A percentile compares a stretch with the other conserved stretches of the same genome.
These are phyloP conservation scores for Sciurus vulgaris DNA, from an alignment of 2,797 vertebrate genomes.

Conservation along the genomic window DNA sequence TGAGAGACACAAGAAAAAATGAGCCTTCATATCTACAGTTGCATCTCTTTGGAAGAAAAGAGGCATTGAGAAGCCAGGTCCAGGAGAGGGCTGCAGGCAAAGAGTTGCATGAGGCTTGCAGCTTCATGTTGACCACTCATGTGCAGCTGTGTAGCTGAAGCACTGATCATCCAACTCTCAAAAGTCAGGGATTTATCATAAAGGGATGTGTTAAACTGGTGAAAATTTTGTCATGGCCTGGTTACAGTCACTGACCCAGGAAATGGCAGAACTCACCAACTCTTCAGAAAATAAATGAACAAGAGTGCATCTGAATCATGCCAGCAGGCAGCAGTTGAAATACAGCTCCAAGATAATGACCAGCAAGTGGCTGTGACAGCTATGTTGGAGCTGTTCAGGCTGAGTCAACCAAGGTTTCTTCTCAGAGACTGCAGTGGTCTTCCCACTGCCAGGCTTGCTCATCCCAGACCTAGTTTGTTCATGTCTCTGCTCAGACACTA, in stretches of 20 bases:
- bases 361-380: not conserved
- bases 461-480: not conserved
- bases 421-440: not conserved
- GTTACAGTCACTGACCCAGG: not conserved
- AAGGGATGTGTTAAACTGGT: not conserved
- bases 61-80: not conserved
- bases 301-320: not conserved
- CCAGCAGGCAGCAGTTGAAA: not conserved
- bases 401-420: not conserved
- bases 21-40: not conserved
- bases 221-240: not conserved
- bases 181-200: not conserved
- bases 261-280: constrained; percentile 19
- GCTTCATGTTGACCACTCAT: not conserved
- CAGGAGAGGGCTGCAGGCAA: not conserved
- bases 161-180: not conserved
- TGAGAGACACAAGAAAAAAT: not conserved
- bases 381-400: not conserved
- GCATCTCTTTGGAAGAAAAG: not conserved
- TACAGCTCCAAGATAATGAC: not conserved
- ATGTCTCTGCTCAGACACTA: not conserved
- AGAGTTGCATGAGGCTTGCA: not conserved
- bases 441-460: not conserved
- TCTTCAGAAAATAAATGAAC: constrained; percentile 49
- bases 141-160: not conserved